Conservation (phyloP, 2,888 invertebrate genomes). For the Agrochola litura region DNA sequence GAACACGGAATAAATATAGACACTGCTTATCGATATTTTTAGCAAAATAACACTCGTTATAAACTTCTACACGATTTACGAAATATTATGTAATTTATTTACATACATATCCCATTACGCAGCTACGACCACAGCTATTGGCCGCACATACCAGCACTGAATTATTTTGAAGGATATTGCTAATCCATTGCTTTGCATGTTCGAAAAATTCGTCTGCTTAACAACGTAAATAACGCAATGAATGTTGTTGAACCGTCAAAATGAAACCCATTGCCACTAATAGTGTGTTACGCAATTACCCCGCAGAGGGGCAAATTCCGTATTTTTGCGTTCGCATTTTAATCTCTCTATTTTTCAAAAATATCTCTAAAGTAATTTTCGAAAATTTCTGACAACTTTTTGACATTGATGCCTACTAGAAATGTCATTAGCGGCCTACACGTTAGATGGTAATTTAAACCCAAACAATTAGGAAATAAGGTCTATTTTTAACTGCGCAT, state of each 20-base stretch:
- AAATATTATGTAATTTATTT: not conserved
- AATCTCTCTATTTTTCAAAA: not conserved
- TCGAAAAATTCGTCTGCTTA: not conserved
- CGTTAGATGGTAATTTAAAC: no score
- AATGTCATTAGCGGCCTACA: no score
- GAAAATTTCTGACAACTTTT: not conserved
- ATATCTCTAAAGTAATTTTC: no score
- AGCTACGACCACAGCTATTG: not conserved
- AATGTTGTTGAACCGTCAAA: not conserved
- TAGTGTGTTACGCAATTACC: no score
- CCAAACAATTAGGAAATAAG: no score
- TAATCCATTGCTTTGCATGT: no score
- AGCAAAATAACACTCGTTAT: not conserved
- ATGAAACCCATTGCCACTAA: not conserved
- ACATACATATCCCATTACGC: not conserved
- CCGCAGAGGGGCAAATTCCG: not conserved
- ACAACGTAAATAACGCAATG: not conserved
- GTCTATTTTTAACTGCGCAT: no score
- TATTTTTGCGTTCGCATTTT: not conserved
- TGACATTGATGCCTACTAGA: not conserved
- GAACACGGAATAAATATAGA: slow-evolving; percentile 15
- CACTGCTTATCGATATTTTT: not conserved
- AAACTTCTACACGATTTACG: not conserved
- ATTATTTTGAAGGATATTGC: no score
- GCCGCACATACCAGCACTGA: not conserved